Conservation (phyloP, 2,888 invertebrate species). For the Siphlonurus alternatus region DNA sequence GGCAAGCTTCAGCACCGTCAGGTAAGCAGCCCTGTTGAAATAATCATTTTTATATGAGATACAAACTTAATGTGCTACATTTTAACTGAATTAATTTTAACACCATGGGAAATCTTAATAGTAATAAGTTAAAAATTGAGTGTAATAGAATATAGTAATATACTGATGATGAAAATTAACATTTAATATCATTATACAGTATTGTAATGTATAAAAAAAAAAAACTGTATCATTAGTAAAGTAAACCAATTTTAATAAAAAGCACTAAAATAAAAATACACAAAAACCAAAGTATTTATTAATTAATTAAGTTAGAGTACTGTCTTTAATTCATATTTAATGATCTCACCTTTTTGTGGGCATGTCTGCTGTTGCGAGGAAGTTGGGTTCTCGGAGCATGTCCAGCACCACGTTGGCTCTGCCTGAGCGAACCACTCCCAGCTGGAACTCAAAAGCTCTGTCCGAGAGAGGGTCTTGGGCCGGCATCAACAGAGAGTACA, state of each 20-base stretch:
- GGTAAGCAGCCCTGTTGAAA: constrained; percentile 55
- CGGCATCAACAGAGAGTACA: constrained; percentile 85
- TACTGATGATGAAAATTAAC: too few species aligned
- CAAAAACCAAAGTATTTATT: too few species aligned
- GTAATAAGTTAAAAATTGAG: too few species aligned
- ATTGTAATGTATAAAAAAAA: too few species aligned
- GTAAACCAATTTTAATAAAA: too few species aligned
- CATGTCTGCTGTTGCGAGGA: constrained; percentile 61
- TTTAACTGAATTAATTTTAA: not conserved
- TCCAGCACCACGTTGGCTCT: constrained; percentile 53
- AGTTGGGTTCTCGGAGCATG: constrained; percentile 71
- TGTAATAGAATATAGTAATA: too few species aligned
- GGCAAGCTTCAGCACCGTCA: constrained; percentile 72
- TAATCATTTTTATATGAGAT: not conserved
- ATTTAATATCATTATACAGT: too few species aligned
- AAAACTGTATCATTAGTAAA: too few species aligned
- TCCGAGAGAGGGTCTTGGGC: constrained; percentile 66
- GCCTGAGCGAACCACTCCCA: constrained; percentile 46
- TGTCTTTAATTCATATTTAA: too few species aligned
- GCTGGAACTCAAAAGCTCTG: constrained; percentile 52
- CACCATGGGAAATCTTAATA: too few species aligned
- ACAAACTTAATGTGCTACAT: not conserved
- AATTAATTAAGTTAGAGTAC: too few species aligned
- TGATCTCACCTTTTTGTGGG: constrained; percentile 40
- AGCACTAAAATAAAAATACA: too few species aligned